These are phyloP conservation scores for Pagetopsis macropterus DNA, from an alignment of 2,797 vertebrate species.

Conservation along the genomic window DNA sequence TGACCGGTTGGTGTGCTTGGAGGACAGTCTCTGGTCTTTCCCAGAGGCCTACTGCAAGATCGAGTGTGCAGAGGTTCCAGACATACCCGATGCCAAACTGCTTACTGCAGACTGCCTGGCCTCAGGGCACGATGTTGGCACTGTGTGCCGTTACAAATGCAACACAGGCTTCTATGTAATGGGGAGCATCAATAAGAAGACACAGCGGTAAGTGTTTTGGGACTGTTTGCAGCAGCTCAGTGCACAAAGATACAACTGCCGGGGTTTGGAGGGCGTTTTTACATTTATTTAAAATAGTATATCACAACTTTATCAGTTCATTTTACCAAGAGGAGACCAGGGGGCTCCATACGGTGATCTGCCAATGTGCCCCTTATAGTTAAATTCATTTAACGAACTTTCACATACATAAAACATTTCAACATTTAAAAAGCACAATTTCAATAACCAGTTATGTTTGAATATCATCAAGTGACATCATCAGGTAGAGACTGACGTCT, in stretches of 20 bases:
- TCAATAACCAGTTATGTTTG: no score
- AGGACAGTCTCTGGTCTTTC: conserved; percentile 95
- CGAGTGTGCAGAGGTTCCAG: conserved; percentile 86
- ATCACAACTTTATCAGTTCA: background rate
- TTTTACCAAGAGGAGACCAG: no score
- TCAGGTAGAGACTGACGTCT: no score
- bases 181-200: conserved; percentile 74
- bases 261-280: background rate
- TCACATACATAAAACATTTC: no score
- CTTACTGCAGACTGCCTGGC: conserved; percentile 86
- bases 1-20: conserved; percentile 90
- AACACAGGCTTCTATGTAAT: conserved; percentile 89
- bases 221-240: background rate
- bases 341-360: no score
- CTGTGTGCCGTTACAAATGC: conserved; percentile 91
- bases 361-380: no score
- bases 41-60: conserved; percentile 97
- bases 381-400: no score
- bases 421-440: no score
- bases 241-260: background rate
- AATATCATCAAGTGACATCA: no score
- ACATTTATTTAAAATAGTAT: background rate
- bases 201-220: conserved; percentile 83
- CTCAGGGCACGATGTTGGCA: conserved; percentile 89
- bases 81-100: conserved; percentile 82